A percentile compares a stretch with the other conserved stretches of the same genome.
Evolutionary conservation across 35 echinoderm and acorn worm species (phyloP).

Genomic region (Stichopus chloronotus): DNA sequence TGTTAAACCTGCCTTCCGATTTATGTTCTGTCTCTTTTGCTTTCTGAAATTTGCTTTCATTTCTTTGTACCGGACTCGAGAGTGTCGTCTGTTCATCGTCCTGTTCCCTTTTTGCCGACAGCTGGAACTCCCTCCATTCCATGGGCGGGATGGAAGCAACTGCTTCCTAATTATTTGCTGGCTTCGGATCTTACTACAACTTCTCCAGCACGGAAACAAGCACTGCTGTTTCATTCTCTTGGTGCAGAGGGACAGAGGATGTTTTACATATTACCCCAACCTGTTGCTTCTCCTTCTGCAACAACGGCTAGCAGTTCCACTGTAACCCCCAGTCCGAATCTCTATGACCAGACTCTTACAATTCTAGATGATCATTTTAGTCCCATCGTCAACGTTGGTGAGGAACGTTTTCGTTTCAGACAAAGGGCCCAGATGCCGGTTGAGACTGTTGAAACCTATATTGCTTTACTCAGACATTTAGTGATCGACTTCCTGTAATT

Average conservation of each 20-base stretch:
- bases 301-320: neutral
- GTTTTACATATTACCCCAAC: conserved; percentile 27
- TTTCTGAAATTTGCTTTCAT: no score
- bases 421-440: neutral
- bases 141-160: conserved; percentile 21
- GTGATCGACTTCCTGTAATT: conserved; percentile 19
- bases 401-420: conserved; percentile 20
- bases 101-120: neutral
- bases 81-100: no score
- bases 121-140: conserved; percentile 7
- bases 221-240: conserved; percentile 29
- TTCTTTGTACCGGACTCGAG: no score
- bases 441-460: neutral
- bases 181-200: neutral
- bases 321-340: neutral
- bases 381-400: conserved; percentile 4
- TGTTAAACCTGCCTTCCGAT: no score
- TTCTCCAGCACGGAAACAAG: neutral
- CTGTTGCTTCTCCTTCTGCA: neutral
- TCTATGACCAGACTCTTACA: neutral
- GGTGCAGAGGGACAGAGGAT: conserved; percentile 24
- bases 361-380: neutral
- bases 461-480: neutral
- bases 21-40: no score
- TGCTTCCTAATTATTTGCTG: conserved; percentile 22